A percentile compares a stretch with the other conserved stretches of the same genome.
These are phyloP conservation scores for Stramonita haemastoma DNA, from an alignment of 2,888 invertebrate species.

Conservation along the genomic window DNA sequence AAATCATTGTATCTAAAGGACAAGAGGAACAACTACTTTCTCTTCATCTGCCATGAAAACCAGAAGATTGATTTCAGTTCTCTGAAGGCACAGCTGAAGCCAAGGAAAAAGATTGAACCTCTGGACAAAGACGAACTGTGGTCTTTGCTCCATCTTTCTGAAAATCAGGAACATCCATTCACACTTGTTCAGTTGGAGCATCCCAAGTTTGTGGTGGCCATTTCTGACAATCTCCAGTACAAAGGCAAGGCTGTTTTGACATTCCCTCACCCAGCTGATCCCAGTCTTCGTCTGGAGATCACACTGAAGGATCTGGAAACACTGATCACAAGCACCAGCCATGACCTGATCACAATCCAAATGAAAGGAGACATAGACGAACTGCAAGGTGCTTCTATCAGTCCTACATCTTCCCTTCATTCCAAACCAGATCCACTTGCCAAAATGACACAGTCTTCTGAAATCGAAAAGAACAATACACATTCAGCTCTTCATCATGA, in stretches of 20 bases:
- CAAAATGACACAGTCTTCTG: too few relatives aligned
- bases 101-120: constrained; percentile 28
- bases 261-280: constrained; percentile 14
- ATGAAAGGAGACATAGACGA: constrained; percentile 17
- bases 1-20: constrained; percentile 20
- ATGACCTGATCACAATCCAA: constrained; percentile 15
- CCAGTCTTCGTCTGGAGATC: background rate
- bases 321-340: background rate
- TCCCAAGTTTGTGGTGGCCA: constrained; percentile 12
- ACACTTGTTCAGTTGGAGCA: background rate
- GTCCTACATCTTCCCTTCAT: too few relatives aligned
- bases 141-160: constrained; percentile 15
- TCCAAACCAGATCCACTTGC: too few relatives aligned
- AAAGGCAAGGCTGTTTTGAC: constrained; percentile 4
- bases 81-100: constrained; percentile 27
- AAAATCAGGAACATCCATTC: background rate
- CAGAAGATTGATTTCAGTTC: constrained; percentile 25
- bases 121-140: constrained; percentile 21
- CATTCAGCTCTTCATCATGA: too few relatives aligned
- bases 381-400: background rate
- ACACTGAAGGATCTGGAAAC: background rate
- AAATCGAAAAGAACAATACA: too few relatives aligned
- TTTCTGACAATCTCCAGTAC: constrained; percentile 6
- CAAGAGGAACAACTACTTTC: constrained; percentile 24
- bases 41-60: constrained; percentile 20